Percentiles rank a stretch among this genome's conserved stretches.
Evolutionary conservation across 2,113 vertebrate genomes (phyloP).

Genomic region (Burhinus bistriatus): DNA sequence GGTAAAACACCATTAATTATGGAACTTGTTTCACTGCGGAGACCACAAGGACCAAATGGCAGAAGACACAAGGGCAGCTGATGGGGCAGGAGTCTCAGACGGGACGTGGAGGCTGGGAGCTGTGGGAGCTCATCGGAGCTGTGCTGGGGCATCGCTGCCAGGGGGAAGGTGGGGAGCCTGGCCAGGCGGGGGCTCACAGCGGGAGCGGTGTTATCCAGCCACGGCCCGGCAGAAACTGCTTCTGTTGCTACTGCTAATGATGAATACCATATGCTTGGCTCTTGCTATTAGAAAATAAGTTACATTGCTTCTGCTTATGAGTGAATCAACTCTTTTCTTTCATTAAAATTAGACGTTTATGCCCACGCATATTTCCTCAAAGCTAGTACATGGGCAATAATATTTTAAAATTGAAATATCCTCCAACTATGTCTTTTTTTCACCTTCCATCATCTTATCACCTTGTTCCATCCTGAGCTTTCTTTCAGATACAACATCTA

Average conservation of each 20-base stretch:
- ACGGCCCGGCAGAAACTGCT: slow-evolving; percentile 55
- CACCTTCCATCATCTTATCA: background rate
- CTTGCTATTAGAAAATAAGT: slow-evolving; percentile 21
- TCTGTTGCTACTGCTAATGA: slow-evolving; percentile 72
- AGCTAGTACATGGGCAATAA: background rate
- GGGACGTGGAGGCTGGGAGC: background rate
- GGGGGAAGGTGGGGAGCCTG: slow-evolving; percentile 30
- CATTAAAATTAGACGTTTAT: background rate
- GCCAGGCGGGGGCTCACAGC: background rate
- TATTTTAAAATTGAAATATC: background rate
- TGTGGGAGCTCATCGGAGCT: background rate
- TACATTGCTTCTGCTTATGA: background rate
- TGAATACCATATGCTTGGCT: slow-evolving; percentile 78
- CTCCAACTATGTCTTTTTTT: background rate
- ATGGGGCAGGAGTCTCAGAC: background rate
- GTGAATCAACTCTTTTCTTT: slow-evolving; percentile 42
- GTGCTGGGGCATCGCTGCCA: slow-evolving; percentile 27
- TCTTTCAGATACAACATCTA: background rate
- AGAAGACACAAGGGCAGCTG: slow-evolving; percentile 9
- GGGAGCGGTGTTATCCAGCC: slow-evolving; percentile 50
- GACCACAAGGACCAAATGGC: background rate
- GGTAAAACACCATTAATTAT: background rate
- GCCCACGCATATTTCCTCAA: background rate
- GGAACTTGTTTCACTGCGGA: background rate
- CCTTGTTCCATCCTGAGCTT: background rate